Conservation (phyloP, 2,888 invertebrate genomes). For the Colostygia pectinataria region DNA sequence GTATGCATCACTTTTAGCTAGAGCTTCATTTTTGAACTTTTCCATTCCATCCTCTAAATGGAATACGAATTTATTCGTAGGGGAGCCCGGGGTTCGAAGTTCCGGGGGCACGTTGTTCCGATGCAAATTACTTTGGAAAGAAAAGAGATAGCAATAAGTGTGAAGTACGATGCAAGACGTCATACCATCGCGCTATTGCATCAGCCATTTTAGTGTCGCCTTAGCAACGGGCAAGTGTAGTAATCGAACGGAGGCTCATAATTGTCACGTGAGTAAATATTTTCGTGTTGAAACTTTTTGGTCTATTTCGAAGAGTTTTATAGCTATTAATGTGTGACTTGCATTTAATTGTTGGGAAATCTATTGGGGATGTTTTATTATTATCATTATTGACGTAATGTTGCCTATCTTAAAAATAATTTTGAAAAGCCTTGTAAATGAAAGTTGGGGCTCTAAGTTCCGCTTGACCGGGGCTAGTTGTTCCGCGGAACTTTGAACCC, state of each 20-base stretch:
- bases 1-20: too few species aligned
- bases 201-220: conserved; percentile 3
- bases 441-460: too few species aligned
- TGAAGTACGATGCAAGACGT: conserved; percentile 1
- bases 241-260: conserved; percentile 24
- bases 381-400: too few species aligned
- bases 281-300: background rate
- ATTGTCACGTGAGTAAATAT: too few species aligned
- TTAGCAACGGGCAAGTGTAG: conserved; percentile 31
- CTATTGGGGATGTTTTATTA: too few species aligned
- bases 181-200: conserved; percentile 8
- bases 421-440: background rate
- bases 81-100: conserved; percentile 8
- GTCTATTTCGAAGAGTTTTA: too few species aligned
- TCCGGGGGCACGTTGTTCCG: background rate
- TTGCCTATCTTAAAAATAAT: too few species aligned
- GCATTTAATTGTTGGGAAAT: conserved; percentile 1
- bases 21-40: too few species aligned
- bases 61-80: too few species aligned
- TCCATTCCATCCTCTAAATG: too few species aligned
- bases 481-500: conserved; percentile 2
- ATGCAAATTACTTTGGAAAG: conserved; percentile 1
- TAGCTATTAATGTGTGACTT: conserved; percentile 3
- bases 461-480: too few species aligned
- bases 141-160: conserved; percentile 18